Evolutionary conservation across 2,113 vertebrate genomes (phyloP), one percentile per base, ranked within the genome.

Genomic region (Manacus vitellinus): DNA sequence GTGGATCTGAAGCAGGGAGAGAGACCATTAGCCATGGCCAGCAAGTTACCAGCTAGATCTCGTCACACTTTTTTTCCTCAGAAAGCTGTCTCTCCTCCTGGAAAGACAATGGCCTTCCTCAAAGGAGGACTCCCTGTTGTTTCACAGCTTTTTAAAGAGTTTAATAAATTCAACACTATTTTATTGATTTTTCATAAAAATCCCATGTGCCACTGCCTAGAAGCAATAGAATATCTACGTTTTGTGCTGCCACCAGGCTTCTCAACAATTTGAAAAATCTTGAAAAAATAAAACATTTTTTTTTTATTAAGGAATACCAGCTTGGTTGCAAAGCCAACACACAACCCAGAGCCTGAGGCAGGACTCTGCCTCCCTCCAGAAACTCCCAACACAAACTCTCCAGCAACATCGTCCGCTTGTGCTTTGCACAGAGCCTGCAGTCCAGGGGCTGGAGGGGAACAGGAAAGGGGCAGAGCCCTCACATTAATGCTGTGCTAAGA

Each of bases 321-420:
- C 27, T 63, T 31, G 17, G 14, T 41, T 44, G 27, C 68, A 89
- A 81, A 81, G 37, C 30, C 18, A 46, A 22, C 7, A 4, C n/a
- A 25, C 30, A 79, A 24, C 16, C 8, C 62, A 33, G 47, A 76
- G 10, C 65, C 66, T 0, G 0, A 68, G 55, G 52, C 43, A 73
- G 19, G 25, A 18, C 27, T 24, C 15, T 56, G 31, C 37, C 37
- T 33, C 22, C 41, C 30, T 44, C n/a, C 74, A 39, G 66, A 61
- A 76, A 25, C 25, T 20, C 78, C 66, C 2, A 1, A 10, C 12
- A 8, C 30, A 21, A 58, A 14, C n/a, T 4, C 52, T 27, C 12
- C 33, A 67, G n/a, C 21, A 8, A 5, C 20, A 1, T 1, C 0
- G 0, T 8, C 41, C 0, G 0, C 49, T 54, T 10, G 31, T 1